Evolutionary conservation across 2,888 invertebrate species (phyloP), one percentile per base, ranked within the genome.

Genomic region (Nomada fucata): DNA sequence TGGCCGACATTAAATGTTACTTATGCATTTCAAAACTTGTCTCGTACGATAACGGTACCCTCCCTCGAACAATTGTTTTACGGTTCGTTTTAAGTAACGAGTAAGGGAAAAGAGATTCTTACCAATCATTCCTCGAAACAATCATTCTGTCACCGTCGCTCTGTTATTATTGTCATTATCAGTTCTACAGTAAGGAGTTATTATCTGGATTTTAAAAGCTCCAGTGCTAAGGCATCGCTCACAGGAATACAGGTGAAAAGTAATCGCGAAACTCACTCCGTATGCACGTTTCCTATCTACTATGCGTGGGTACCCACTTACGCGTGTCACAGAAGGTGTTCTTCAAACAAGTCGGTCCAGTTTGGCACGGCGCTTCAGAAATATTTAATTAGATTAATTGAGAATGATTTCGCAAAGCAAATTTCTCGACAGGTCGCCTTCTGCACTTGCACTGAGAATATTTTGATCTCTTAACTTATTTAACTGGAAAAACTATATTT

Each of bases 201-300:
- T 44, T 61, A 63, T 67, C 61, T 20, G 18, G 67, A 53, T 47
- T 52, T 11, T 57, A 53, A 20, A 29, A n/a, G 42, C 20, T 59
- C 18, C 68, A 75, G 57, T 18, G 18, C 15, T 75, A 64, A 79
- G 55, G 11, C 53, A 64, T 68, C 55, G 67, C 67, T 74, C 79
- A 69, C 74, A 75, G 47, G n/a, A 47, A 78, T 23, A 75, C 65
- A 59, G 59, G 69, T 72, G 78, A 76, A 71, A 76, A 72, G 36
- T 20, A 71, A 72, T 61, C n/a, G 61, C 61, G 60, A 23, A 47
- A 36, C 23, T 71, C 36, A 4, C 29, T 60, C 10, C 60, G 50
- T 59, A 63, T 64, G 29, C 78, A 76, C 67, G 59, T 84, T 83
- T 84, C 76, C 61, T 53, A 42, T 53, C 47, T 15, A 15, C 13